These are phyloP conservation scores for Brachyrhaphis roseni DNA, from an alignment of 2,797 vertebrate species.

Conservation along the genomic window DNA sequence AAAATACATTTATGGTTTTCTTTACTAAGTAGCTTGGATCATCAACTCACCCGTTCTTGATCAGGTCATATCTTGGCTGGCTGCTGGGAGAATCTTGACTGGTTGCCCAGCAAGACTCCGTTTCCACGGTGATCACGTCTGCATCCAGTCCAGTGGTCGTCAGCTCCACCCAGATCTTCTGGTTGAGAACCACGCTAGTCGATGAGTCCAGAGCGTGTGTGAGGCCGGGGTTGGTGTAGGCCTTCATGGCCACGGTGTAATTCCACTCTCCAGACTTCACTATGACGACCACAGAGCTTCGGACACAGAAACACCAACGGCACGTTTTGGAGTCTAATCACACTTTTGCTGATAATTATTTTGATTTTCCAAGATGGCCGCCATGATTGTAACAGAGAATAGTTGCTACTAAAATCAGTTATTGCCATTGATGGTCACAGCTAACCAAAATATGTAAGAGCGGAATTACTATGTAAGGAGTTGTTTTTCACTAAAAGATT, in stretches of 20 bases:
- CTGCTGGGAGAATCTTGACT: not conserved
- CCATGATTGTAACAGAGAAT: too few species aligned
- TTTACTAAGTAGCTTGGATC: not conserved
- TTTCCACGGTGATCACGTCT: not conserved
- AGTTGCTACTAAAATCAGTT: too few species aligned
- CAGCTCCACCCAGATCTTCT: slow-evolving; percentile 41
- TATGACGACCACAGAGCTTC: slow-evolving; percentile 15
- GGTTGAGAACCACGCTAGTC: not conserved
- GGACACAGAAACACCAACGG: not conserved
- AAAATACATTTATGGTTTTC: not conserved
- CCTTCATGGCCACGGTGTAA: slow-evolving; percentile 27
- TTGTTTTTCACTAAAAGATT: too few species aligned
- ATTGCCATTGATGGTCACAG: too few species aligned
- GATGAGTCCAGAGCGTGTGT: accelerated
- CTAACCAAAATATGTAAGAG: too few species aligned
- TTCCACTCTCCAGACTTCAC: slow-evolving; percentile 5
- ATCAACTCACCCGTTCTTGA: slow-evolving; percentile 15
- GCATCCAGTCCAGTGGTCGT: slow-evolving; percentile 13
- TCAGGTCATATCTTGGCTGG: slow-evolving; percentile 31
- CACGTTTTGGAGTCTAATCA: not conserved
- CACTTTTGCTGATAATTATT: too few species aligned
- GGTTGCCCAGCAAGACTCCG: slow-evolving; percentile 48
- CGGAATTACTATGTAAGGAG: too few species aligned
- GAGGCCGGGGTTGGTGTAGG: not conserved
- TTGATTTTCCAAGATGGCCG: too few species aligned